Conservation (phyloP, 2,888 invertebrate genomes). For the Deroplatys truncata region DNA sequence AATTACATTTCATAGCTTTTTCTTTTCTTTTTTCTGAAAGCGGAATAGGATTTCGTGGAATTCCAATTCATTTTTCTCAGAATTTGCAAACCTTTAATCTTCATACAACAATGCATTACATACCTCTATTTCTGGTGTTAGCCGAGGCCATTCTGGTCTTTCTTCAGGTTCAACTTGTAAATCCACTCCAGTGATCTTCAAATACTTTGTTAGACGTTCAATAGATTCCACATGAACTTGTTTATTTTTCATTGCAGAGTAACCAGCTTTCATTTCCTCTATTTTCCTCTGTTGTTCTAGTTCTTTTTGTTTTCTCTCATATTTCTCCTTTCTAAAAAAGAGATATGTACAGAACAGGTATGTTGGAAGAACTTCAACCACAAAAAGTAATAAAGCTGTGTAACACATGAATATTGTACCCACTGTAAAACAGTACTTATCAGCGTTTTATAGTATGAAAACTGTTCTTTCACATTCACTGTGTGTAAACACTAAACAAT, state of each 20-base stretch:
- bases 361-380: no score
- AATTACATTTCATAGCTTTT: not conserved
- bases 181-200: conserved; percentile 47
- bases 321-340: conserved; percentile 2
- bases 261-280: conserved; percentile 36
- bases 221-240: conserved; percentile 42
- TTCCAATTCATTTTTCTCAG: no score
- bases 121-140: conserved; percentile 60
- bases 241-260: conserved; percentile 40
- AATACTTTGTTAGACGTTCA: conserved; percentile 43
- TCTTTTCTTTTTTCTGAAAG: not conserved
- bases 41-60: no score
- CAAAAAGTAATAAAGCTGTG: no score
- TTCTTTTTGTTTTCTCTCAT: not conserved
- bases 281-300: conserved; percentile 38
- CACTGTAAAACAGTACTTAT: no score
- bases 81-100: no score
- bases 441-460: no score
- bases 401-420: no score
- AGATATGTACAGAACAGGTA: not conserved
- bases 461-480: no score
- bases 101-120: no score
- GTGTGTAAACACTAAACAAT: no score
- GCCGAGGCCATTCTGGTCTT: conserved; percentile 52
- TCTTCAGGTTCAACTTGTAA: conserved; percentile 51